A percentile compares a stretch with the other conserved stretches of the same genome.
These are phyloP conservation scores for Heteronetta atricapilla DNA, from an alignment of 2,113 vertebrate species.

Conservation along the genomic window DNA sequence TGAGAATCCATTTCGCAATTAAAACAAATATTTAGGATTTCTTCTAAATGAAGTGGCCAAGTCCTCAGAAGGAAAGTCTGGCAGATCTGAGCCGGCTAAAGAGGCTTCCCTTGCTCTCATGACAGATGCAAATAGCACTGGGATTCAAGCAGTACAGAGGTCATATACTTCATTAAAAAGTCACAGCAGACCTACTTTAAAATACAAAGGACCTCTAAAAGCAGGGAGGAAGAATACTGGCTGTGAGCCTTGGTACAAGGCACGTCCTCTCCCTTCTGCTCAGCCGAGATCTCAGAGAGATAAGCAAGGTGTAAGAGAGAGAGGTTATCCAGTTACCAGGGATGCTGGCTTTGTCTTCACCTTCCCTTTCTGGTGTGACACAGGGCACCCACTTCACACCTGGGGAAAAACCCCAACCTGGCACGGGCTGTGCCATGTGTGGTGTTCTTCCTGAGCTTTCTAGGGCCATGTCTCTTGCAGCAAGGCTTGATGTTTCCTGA, in stretches of 20 bases:
- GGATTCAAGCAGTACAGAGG: conserved; percentile 51
- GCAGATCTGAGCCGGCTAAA: conserved; percentile 40
- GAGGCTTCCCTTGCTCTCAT: conserved; percentile 59
- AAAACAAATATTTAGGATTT: conserved; percentile 75
- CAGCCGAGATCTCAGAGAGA: background rate
- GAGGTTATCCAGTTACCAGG: background rate
- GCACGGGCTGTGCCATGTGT: background rate
- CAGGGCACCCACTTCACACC: background rate
- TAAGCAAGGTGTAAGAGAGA: background rate
- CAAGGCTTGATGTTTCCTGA: background rate
- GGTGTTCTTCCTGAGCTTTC: background rate
- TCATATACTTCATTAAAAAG: background rate
- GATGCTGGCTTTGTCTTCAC: background rate
- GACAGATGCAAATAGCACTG: conserved; percentile 51
- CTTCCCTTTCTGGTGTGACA: background rate
- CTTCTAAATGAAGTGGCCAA: conserved; percentile 51
- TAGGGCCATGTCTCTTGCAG: background rate
- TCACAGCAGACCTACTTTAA: background rate
- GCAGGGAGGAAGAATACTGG: background rate
- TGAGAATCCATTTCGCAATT: conserved; percentile 72
- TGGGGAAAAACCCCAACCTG: background rate
- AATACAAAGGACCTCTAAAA: background rate
- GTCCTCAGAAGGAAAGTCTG: conserved; percentile 52
- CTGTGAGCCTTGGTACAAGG: background rate
- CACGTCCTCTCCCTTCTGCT: background rate